phyloP scores from a whole-genome alignment of 1,140 invertebrate species.

The Zophobas morio region DNA sequence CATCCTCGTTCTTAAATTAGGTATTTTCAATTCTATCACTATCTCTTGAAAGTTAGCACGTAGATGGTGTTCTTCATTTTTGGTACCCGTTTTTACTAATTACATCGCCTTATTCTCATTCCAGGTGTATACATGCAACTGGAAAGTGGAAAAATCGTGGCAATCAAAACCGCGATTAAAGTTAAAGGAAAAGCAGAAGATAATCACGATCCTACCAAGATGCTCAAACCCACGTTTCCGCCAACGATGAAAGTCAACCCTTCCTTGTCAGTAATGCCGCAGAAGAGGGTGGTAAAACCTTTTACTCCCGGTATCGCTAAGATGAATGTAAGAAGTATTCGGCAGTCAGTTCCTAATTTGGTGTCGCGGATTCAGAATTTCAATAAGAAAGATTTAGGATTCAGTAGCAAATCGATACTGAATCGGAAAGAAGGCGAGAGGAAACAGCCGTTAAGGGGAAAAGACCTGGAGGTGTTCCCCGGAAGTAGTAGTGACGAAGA shows the following conservation, averaged over 20 bases:
- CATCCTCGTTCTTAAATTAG: too few relatives aligned
- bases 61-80: too few relatives aligned
- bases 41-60: too few relatives aligned
- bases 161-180: slow-evolving; percentile 87
- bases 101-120: too few relatives aligned
- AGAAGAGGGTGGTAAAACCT: slow-evolving; percentile 62
- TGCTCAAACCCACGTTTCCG: slow-evolving; percentile 35
- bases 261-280: slow-evolving; percentile 77
- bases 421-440: neutral
- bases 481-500: slow-evolving; percentile 57
- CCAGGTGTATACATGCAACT: slow-evolving; percentile 91
- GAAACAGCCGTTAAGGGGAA: slow-evolving; percentile 55
- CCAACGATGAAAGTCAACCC: slow-evolving; percentile 75
- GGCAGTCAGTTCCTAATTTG: slow-evolving; percentile 66
- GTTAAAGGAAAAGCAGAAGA: slow-evolving; percentile 75
- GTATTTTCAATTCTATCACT: too few relatives aligned
- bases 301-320: slow-evolving; percentile 64
- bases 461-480: slow-evolving; percentile 50
- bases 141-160: slow-evolving; percentile 96
- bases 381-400: slow-evolving; percentile 53
- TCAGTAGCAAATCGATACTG: neutral
- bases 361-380: slow-evolving; percentile 60
- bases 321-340: slow-evolving; percentile 63
- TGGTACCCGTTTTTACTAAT: too few relatives aligned
- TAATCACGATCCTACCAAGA: slow-evolving; percentile 59